These are phyloP conservation scores for Poeciliopsis presidionis DNA, from an alignment of 2,797 vertebrate species.

Conservation along the genomic window DNA sequence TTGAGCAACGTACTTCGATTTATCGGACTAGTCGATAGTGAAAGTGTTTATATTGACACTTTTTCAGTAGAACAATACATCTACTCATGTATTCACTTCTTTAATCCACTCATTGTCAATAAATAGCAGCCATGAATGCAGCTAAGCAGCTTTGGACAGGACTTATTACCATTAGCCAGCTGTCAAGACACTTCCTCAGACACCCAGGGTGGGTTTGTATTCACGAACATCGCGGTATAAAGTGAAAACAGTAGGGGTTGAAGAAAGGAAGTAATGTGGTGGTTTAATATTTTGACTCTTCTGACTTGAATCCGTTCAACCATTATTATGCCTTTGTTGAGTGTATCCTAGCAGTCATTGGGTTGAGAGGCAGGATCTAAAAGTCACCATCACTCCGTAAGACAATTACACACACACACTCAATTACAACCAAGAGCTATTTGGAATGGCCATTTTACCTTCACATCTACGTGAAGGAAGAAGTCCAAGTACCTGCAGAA, in stretches of 20 bases:
- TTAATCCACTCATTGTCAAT: slow-evolving; percentile 1
- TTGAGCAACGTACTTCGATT: not conserved
- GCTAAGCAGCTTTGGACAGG: not conserved
- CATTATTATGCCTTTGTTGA: not conserved
- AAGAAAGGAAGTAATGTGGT: not conserved
- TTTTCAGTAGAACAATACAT: not conserved
- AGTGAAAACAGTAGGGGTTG: not conserved
- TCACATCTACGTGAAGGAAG: too few relatives aligned
- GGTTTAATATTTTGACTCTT: not conserved
- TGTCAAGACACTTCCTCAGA: not conserved
- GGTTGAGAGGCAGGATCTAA: not conserved
- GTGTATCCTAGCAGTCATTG: not conserved
- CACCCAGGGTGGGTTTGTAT: not conserved
- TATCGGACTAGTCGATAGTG: not conserved
- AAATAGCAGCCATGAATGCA: slow-evolving; percentile 1
- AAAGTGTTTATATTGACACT: not conserved
- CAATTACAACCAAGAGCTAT: not conserved
- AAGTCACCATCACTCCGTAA: not conserved
- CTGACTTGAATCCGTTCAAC: not conserved
- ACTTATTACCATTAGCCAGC: slow-evolving; percentile 1
- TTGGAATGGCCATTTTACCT: not conserved
- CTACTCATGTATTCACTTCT: not conserved
- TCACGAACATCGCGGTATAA: not conserved
- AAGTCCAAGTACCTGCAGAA: not conserved
- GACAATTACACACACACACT: not conserved